These are phyloP conservation scores for Neofelis nebulosa DNA, from an alignment of 2,113 vertebrate species.

Conservation along the genomic window DNA sequence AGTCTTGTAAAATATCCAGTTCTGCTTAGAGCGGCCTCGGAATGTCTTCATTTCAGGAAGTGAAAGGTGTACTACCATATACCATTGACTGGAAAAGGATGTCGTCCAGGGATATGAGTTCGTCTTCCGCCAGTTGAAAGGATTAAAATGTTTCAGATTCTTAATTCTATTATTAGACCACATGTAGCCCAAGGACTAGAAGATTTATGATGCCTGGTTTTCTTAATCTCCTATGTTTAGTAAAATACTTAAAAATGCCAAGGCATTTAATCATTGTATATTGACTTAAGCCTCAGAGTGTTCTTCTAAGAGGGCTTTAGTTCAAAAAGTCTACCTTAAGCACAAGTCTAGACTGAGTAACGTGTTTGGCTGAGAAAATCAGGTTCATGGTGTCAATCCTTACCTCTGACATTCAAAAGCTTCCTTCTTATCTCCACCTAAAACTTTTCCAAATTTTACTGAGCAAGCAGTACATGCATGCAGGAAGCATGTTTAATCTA, in stretches of 20 bases:
- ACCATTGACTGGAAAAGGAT: slow-evolving; percentile 10
- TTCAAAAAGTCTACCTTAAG: slow-evolving; percentile 58
- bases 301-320: slow-evolving; percentile 54
- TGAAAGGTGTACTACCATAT: neutral
- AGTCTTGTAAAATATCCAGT: neutral
- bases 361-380: slow-evolving; percentile 55
- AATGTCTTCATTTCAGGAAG: neutral
- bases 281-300: slow-evolving; percentile 54
- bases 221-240: slow-evolving; percentile 79
- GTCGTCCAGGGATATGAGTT: slow-evolving; percentile 63
- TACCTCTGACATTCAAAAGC: slow-evolving; percentile 43
- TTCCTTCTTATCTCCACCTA: slow-evolving; percentile 3
- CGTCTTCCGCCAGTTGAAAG: slow-evolving; percentile 69
- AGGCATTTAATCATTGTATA: slow-evolving; percentile 59
- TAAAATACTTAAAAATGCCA: slow-evolving; percentile 74
- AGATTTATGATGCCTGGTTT: slow-evolving; percentile 68
- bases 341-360: slow-evolving; percentile 73
- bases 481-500: neutral
- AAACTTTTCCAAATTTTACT: neutral
- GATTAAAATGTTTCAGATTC: slow-evolving; percentile 77
- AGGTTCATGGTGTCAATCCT: slow-evolving; percentile 45
- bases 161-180: slow-evolving; percentile 75
- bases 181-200: slow-evolving; percentile 15
- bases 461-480: neutral
- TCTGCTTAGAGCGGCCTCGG: neutral